Evolutionary conservation across 1,140 invertebrate genomes (phyloP), one percentile per base, ranked within the genome.

Genomic region (Ceratosolen solmsi): DNA sequence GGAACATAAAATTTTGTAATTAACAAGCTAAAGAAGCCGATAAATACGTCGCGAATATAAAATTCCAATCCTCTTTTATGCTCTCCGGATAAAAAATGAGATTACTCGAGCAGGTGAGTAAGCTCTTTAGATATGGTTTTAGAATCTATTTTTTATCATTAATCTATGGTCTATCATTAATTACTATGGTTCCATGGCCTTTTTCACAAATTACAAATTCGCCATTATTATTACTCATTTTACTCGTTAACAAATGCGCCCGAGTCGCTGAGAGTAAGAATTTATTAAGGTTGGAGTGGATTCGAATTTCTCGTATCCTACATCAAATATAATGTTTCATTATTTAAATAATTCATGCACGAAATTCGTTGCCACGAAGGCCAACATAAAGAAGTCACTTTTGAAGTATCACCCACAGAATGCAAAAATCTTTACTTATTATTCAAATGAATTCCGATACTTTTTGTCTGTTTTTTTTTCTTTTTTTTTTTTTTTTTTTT

Each of bases 1-100:
- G 38, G 65, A 70, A 25, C 65, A 41, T 46, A 70, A 70, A 70
- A 70, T 70, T 70, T 38, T 70, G 65, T n/a, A 70, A 70, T 70
- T 70, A 70, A 41, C 65, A 41, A 41, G 65, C 8, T 68, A 70
- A 41, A 70, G 65, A 41, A 41, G 36, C 38, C 65, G 65, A 70
- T 70, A 70, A 41, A 41, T 70, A 70, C 65, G 20, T 41, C 65
- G 65, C 65, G 27, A 46, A 46, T 46, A 70, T 70, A 25, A 70
- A 70, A 70, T 41, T 41, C 36, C 41, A 5, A 70, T n/a, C 65
- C 65, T n/a, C 8, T 63, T 63, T 63, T 33, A 63, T 33, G 17
- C 13, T 33, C 5, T 20, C n/a, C 4, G 25, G 0, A 27, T 63
- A 63, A 63, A 60, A 63, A 63, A 63, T 63, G 30, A 63, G 60